Conservation (phyloP, 2,113 vertebrate genomes). For the Rhombomys opimus region DNA sequence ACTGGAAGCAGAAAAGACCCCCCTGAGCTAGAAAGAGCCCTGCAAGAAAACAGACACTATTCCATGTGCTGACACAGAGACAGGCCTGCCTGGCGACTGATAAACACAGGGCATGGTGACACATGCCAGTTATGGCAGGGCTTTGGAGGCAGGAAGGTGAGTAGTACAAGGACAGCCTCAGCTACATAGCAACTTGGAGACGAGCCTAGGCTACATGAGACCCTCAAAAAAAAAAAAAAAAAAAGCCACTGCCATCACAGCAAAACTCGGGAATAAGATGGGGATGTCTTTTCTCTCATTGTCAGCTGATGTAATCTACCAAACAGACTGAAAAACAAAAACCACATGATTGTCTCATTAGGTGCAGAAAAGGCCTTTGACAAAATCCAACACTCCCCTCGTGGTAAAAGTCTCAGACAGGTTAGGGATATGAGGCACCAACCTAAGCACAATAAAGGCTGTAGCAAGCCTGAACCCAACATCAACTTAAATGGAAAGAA, state of each 20-base stretch:
- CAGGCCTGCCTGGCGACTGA: background rate
- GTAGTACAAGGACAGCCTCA: background rate
- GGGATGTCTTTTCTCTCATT: too few relatives aligned
- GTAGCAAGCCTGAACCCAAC: too few relatives aligned
- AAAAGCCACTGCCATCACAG: background rate
- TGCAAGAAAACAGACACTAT: background rate
- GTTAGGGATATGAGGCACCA: too few relatives aligned
- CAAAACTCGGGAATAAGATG: background rate
- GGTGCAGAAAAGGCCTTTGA: too few relatives aligned
- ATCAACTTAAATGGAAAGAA: too few relatives aligned
- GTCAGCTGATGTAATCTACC: too few relatives aligned
- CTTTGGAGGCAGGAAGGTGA: background rate
- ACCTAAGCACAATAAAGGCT: too few relatives aligned
- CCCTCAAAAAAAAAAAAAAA: background rate
- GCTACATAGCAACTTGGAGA: background rate
- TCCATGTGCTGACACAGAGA: background rate
- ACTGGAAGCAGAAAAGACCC: background rate
- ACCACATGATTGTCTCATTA: too few relatives aligned
- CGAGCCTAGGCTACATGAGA: background rate
- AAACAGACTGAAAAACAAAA: too few relatives aligned
- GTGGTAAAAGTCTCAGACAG: too few relatives aligned
- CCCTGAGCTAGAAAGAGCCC: background rate
- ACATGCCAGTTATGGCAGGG: background rate
- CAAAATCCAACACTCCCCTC: too few relatives aligned
- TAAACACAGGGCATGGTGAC: background rate